Base-by-base conservation (phyloP, 2,888 invertebrate species). In the Magallana nippona region DNA sequence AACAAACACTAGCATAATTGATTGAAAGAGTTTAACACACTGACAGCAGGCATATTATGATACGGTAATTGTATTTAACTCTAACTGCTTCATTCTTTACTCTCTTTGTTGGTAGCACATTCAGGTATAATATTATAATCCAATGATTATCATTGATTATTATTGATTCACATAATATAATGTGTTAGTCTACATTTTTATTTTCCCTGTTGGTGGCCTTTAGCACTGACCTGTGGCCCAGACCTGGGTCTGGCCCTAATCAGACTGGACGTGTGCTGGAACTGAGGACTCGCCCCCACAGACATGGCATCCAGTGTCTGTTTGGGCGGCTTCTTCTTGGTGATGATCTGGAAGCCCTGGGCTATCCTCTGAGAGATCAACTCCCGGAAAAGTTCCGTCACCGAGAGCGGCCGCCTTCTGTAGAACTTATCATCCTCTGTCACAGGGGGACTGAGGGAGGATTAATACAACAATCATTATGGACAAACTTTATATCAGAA, bases 341-440 rank as follows among this genome's bases (percentile, higher is more conserved):
- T 87, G 27, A 93, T 93, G 80, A 93, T 84, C 88, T 93, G 93
- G 84, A 93, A 93, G 5, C 94, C 93, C 91, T 98, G 98, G 10
- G 98, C 97, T 89, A 99, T 95, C 89, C 99, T 96, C 94, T 99
- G 99, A 0, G 98, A 98, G n/a, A 99, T 97, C 87, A 99, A 95
- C 94, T 99, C 99, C 90, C 96, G 96, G 92, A 98, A 98, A 0
- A 98, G 98, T 94, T 98, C 91, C 15, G 87, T 87, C 10, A 92
- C 90, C 2, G 90, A 90, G 27, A 93, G 88, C 0, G 92, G 92
- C 78, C 91, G 88, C 60, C 91, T 89, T 55, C 89, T 88, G 87
- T 90, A 92, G 55, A 89, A 90, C 56, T 87, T 88, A 78, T 91
- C 90, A 87, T 82, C 82, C 55, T 92, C 91, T 60, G 86, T 87